phyloP scores from a whole-genome alignment of 2,888 invertebrate species.

The Anodontia alba region DNA sequence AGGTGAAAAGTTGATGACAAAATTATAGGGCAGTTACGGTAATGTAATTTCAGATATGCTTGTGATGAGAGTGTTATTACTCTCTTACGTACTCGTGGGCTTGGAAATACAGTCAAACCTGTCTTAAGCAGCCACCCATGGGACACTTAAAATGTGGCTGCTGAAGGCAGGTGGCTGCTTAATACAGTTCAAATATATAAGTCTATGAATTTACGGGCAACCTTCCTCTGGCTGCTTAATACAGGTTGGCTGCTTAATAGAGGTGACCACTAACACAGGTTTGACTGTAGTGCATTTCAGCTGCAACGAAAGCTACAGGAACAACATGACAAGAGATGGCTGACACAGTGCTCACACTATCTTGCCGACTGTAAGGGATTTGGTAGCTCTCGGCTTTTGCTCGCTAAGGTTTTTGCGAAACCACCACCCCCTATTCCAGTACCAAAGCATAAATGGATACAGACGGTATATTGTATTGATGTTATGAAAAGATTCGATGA shows the following conservation, averaged over 20 bases:
- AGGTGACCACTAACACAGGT: too few species aligned
- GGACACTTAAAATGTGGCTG: too few species aligned
- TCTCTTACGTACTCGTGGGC: slow-evolving; percentile 46
- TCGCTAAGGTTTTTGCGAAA: not conserved
- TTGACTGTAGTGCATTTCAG: slow-evolving; percentile 50
- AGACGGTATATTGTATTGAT: slow-evolving; percentile 43
- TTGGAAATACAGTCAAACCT: too few species aligned
- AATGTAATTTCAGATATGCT: slow-evolving; percentile 40
- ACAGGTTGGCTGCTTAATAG: too few species aligned
- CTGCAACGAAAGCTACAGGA: slow-evolving; percentile 54
- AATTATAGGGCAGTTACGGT: too few species aligned
- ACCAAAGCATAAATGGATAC: slow-evolving; percentile 44
- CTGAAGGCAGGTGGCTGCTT: too few species aligned
- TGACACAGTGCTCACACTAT: slow-evolving; percentile 42
- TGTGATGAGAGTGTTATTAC: slow-evolving; percentile 56
- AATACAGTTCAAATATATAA: too few species aligned
- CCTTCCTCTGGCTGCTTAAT: too few species aligned
- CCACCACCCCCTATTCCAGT: slow-evolving; percentile 33
- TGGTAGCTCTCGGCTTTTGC: not conserved
- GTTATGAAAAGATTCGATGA: slow-evolving; percentile 48
- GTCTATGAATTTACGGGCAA: too few species aligned
- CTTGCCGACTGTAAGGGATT: slow-evolving; percentile 49
- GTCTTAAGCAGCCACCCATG: too few species aligned
- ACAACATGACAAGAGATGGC: slow-evolving; percentile 53
- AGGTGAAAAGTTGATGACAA: too few species aligned